Evolutionary conservation across 1,140 invertebrate species (phyloP), one percentile per base, ranked within the genome.

Genomic region (Panagrolaimus sp.): DNA sequence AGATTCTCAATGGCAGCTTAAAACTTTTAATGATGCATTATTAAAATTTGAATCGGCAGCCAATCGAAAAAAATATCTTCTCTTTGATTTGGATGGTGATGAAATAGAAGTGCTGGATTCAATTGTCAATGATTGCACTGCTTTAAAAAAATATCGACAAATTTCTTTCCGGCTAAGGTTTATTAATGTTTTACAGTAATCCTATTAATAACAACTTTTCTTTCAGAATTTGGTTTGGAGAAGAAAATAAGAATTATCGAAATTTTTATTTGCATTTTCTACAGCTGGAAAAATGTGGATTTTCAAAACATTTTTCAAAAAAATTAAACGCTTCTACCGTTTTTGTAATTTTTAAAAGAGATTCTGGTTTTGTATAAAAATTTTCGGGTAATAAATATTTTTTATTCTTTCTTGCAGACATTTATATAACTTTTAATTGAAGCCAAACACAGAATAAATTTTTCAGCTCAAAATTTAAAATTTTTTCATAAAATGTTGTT

Each of bases 71-170:
- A 57, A 57, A 16, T 57, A 57, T 57, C n/a, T 57, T 3, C 51
- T 57, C 11, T 16, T 57, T 27, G 51, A 57, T 57, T 57, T 57
- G 51, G 51, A 57, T 1, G 51, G 51, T n/a, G 51, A 57, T 57
- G 51, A 57, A 13, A 57, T n/a, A 11, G 51, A 57, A 16, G 51
- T 57, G 51, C n/a, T 57, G 1, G 51, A 57, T 20, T 27, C 20
- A 57, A 57, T 57, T 57, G 51, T 57, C 4, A 27, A 57, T 25
- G 27, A 57, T 27, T 57, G 51, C 5, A 5, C 8, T n/a, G 51
- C 27, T 2, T 16, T 57, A 16, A 57, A 57, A 27, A 57, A 57
- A 20, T 57, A 25, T 57, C 20, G 51, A 5, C 51, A 57, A 57
- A 57, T 57, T 57, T 20, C 51, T n/a, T 13, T 57, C 20, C 20